Conservation (phyloP, 1,140 invertebrate genomes). For the Scaptomyza graminum region DNA sequence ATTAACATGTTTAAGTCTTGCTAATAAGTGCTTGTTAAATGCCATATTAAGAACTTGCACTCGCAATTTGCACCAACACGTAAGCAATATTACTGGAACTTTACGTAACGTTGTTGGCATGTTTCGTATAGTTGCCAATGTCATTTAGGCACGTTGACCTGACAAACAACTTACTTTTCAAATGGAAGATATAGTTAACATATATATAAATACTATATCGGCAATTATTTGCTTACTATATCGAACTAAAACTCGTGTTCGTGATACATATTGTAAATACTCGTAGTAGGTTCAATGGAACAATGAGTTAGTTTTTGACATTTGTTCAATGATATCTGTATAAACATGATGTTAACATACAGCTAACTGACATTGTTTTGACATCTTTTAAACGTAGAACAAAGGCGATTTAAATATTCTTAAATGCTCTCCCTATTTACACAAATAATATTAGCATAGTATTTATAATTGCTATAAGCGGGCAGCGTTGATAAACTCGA, state of each 20-base stretch:
- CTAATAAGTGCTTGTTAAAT: constrained; percentile 1
- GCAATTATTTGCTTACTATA: neutral
- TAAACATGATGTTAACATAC: neutral
- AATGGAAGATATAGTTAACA: neutral
- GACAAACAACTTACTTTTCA: neutral
- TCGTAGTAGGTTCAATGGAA: no score
- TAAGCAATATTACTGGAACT: neutral
- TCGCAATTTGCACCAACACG: neutral
- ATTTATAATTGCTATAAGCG: neutral
- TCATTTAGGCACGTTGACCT: constrained; percentile 13
- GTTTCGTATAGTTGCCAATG: neutral
- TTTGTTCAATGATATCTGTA: constrained; percentile 9
- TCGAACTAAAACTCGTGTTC: neutral
- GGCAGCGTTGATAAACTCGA: constrained; percentile 4
- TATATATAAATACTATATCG: neutral
- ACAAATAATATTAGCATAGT: constrained; percentile 13
- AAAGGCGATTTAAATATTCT: neutral
- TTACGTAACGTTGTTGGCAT: constrained; percentile 16
- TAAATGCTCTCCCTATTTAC: neutral
- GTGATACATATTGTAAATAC: neutral
- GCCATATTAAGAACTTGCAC: neutral
- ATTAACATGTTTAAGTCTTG: constrained; percentile 4
- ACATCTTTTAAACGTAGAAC: neutral
- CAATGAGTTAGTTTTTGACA: no score
- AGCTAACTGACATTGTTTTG: constrained; percentile 1